Percentiles rank a stretch among this genome's conserved stretches.
These are phyloP conservation scores for Dryococelus australis DNA, from an alignment of 2,888 invertebrate genomes.

Conservation along the genomic window DNA sequence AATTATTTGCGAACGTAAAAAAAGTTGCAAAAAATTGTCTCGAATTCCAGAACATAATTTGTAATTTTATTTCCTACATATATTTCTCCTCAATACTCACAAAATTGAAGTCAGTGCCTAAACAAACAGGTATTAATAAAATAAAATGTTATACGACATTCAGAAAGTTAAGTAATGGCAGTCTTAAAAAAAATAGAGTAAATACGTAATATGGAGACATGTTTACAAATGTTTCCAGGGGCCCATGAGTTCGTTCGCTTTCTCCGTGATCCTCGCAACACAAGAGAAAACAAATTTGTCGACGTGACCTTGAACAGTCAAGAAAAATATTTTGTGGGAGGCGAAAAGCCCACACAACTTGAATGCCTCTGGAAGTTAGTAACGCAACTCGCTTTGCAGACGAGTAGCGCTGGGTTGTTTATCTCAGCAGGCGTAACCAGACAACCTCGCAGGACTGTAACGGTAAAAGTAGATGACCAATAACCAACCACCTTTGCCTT, in stretches of 20 bases:
- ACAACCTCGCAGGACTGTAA: neutral
- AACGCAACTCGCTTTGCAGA: neutral
- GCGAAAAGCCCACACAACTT: neutral
- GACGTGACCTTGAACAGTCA: neutral
- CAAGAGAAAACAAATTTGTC: neutral
- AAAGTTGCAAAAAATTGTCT: too few species aligned
- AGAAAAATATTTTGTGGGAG: neutral
- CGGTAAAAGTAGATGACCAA: neutral
- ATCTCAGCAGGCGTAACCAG: neutral
- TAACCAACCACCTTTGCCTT: neutral
- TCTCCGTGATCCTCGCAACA: neutral
- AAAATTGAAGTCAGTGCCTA: too few species aligned
- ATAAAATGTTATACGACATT: too few species aligned
- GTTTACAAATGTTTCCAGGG: too few species aligned
- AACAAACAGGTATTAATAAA: too few species aligned
- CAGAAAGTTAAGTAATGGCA: too few species aligned
- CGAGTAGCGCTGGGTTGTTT: neutral
- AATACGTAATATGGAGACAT: too few species aligned
- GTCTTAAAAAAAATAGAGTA: too few species aligned
- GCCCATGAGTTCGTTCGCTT: neutral
- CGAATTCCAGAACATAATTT: too few species aligned
- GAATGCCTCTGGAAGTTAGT: neutral
- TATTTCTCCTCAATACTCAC: too few species aligned
- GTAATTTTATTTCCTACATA: too few species aligned
- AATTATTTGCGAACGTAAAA: too few species aligned